These are phyloP conservation scores for Calypte anna DNA, from an alignment of 2,113 vertebrate species.

Conservation along the genomic window DNA sequence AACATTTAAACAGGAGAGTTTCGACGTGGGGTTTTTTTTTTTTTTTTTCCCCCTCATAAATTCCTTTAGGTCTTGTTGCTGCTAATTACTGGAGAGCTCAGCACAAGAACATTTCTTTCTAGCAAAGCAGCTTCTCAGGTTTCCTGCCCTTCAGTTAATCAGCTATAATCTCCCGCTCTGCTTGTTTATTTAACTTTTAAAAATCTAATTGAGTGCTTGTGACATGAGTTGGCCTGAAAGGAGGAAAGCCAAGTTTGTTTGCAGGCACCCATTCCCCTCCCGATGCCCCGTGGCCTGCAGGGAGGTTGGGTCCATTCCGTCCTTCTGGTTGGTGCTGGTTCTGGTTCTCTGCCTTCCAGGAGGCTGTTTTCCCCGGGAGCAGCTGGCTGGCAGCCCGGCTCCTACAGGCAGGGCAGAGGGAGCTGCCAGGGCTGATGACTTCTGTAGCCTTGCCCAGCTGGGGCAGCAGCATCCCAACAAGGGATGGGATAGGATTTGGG, in stretches of 20 bases:
- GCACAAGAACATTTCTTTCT: constrained; percentile 44
- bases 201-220: constrained; percentile 22
- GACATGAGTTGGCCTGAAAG: neutral
- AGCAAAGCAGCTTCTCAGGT: constrained; percentile 47
- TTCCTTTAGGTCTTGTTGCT: constrained; percentile 33
- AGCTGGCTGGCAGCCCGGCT: fast-evolving
- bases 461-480: neutral
- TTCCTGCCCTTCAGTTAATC: constrained; percentile 44
- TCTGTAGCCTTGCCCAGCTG: neutral
- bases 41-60: neutral
- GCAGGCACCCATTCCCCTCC: fast-evolving
- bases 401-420: fast-evolving
- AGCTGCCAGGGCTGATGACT: neutral
- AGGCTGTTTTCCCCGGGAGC: neutral
- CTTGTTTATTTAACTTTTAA: constrained; percentile 37
- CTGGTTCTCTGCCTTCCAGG: fast-evolving
- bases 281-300: neutral
- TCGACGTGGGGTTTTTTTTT: neutral
- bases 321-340: fast-evolving
- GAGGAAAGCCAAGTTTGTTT: neutral
- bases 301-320: neutral
- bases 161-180: neutral
- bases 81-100: constrained; percentile 42
- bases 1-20: constrained; percentile 58
- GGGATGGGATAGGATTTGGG: neutral